Evolutionary conservation across 1,140 invertebrate genomes (phyloP), one percentile per base, ranked within the genome.

Genomic region (Drosophila insularis): DNA sequence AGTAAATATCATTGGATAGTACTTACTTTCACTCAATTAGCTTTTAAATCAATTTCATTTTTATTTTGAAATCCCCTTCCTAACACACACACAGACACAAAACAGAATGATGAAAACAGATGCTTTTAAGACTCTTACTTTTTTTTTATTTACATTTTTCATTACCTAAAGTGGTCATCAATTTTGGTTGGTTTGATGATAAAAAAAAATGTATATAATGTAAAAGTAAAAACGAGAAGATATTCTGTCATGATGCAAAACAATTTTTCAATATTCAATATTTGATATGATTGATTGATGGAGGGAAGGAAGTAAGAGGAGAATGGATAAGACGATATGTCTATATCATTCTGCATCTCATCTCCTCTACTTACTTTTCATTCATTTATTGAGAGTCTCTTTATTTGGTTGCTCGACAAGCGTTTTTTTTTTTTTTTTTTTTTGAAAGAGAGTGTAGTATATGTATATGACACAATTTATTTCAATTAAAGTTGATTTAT

Each of bases 401-500:
- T 43, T n/a, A 43, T 43, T 43, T 43, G 40, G 14, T 7, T 43
- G 14, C 14, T 43, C 40, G 7, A 43, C 40, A 43, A 43, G 32
- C 32, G 6, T n/a, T n/a, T n/a, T n/a, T n/a, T n/a, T n/a, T n/a
- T n/a, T n/a, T n/a, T n/a, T n/a, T n/a, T n/a, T 43, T 43, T 17
- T 8, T 43, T 17, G n/a, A n/a, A 1, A 1, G 23, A 23, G 23
- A 23, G 23, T 23, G 1, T 27, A 69, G 73, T 64, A 86, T 81
- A 77, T 82, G 73, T 64, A 86, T 81, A 77, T 82, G 82, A 82
- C 82, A 87, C 43, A 50, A 87, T 87, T 87, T 87, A 87, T 87
- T 87, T 87, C 82, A 87, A 87, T 87, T 87, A 87, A 89, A 89
- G 82, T 82, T 87, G 82, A 87, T 87, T 87, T 87, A 87, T 73